Evolutionary conservation across 2,888 invertebrate genomes (phyloP).

Genomic region (Drosophila colorata): DNA sequence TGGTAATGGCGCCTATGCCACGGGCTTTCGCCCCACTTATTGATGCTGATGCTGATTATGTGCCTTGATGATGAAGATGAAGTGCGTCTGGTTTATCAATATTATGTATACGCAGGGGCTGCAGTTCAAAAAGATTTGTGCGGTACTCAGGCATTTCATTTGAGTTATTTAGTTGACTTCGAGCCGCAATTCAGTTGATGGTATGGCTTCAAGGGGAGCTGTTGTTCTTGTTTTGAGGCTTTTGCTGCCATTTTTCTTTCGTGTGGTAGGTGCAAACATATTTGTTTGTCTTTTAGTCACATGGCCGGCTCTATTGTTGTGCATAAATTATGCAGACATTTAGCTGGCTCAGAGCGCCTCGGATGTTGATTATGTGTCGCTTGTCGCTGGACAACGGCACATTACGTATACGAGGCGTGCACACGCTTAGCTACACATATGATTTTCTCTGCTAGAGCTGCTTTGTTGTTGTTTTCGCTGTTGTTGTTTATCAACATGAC

Average conservation of each 20-base stretch:
- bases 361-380: slow-evolving; percentile 52
- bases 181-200: slow-evolving; percentile 50
- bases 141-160: slow-evolving; percentile 59
- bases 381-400: slow-evolving; percentile 39
- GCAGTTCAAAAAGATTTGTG: slow-evolving; percentile 71
- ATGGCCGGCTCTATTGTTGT: slow-evolving; percentile 21
- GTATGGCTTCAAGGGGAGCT: slow-evolving; percentile 47
- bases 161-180: slow-evolving; percentile 62
- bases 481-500: slow-evolving; percentile 41
- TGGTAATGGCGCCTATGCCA: slow-evolving; percentile 17
- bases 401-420: slow-evolving; percentile 67
- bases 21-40: slow-evolving; percentile 1
- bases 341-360: slow-evolving; percentile 41
- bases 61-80: slow-evolving; percentile 70
- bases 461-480: slow-evolving; percentile 15
- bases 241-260: slow-evolving; percentile 66
- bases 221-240: slow-evolving; percentile 28
- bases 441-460: slow-evolving; percentile 34
- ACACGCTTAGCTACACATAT: slow-evolving; percentile 31
- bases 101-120: slow-evolving; percentile 43
- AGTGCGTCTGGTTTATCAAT: slow-evolving; percentile 69
- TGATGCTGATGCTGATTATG: slow-evolving; percentile 73
- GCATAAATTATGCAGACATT: slow-evolving; percentile 76
- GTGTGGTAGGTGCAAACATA: slow-evolving; percentile 60
- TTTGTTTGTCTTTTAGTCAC: slow-evolving; percentile 21